phyloP scores from a whole-genome alignment of 2,888 invertebrate species.

The Pristionchus japonicus region DNA sequence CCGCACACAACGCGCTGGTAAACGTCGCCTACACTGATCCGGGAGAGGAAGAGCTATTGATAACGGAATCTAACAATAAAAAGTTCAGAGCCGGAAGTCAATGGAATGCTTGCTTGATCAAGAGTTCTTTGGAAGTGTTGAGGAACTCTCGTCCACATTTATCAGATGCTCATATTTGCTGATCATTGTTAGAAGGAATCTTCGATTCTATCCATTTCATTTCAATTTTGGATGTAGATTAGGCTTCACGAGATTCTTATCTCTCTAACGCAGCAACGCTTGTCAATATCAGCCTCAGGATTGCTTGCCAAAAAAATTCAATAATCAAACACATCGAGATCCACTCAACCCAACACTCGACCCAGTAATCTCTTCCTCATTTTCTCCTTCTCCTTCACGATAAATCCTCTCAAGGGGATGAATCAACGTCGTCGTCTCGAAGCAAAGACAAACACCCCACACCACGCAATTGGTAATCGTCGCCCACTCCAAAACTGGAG shows the following conservation, averaged over 20 bases:
- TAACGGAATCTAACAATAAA: neutral
- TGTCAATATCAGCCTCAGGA: too few relatives aligned
- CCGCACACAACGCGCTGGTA: neutral
- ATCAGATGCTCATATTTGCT: too few relatives aligned
- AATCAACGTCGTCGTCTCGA: slow-evolving; percentile 14
- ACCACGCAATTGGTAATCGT: neutral
- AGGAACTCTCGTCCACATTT: too few relatives aligned
- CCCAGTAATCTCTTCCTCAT: neutral
- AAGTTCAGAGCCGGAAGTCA: neutral
- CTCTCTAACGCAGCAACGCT: too few relatives aligned
- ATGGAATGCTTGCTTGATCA: neutral
- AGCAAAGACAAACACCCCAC: neutral
- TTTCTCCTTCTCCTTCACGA: neutral
- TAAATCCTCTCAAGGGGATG: slow-evolving; percentile 18
- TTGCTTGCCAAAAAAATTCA: too few relatives aligned
- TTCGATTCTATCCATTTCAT: too few relatives aligned
- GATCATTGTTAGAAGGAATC: too few relatives aligned
- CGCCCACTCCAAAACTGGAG: neutral
- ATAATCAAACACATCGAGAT: neutral
- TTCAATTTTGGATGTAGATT: too few relatives aligned
- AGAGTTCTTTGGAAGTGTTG: neutral
- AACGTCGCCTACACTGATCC: neutral
- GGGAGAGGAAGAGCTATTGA: neutral
- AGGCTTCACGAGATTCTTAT: too few relatives aligned
- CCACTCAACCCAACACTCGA: neutral